phyloP scores from a whole-genome alignment of 2,888 invertebrate genomes.

The Callimorpha dominula region DNA sequence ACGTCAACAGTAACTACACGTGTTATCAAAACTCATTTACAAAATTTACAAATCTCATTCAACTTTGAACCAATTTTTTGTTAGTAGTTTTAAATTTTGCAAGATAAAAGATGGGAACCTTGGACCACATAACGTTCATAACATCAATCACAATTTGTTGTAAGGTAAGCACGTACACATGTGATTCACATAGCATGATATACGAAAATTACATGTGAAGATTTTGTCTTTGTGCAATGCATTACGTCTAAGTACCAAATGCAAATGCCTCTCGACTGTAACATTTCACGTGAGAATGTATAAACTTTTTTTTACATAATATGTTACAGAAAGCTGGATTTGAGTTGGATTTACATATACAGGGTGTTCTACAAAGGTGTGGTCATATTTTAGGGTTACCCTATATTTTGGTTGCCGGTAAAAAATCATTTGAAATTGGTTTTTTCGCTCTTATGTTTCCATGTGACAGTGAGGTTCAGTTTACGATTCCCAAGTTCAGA shows the following conservation, averaged over 20 bases:
- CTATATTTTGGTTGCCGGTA: too few species aligned
- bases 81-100: conserved; percentile 30
- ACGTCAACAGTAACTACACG: background rate
- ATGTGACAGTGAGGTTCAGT: too few species aligned
- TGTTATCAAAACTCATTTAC: conserved; percentile 15
- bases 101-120: conserved; percentile 27
- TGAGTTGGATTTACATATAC: background rate
- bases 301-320: background rate
- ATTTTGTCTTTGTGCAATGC: conserved; percentile 19
- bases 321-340: too few species aligned
- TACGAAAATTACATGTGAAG: conserved; percentile 25
- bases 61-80: conserved; percentile 37
- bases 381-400: too few species aligned
- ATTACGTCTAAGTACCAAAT: background rate
- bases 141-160: conserved; percentile 46
- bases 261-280: background rate
- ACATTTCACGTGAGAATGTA: background rate
- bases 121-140: conserved; percentile 31
- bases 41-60: conserved; percentile 14
- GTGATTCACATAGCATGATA: conserved; percentile 30
- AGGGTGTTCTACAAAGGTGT: background rate
- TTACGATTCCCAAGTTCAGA: too few species aligned
- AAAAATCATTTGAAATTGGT: too few species aligned
- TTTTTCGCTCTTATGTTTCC: too few species aligned
- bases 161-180: conserved; percentile 15